These are phyloP conservation scores for Propithecus deckenii DNA, from an alignment of 2,797 vertebrate species.

Conservation along the genomic window DNA sequence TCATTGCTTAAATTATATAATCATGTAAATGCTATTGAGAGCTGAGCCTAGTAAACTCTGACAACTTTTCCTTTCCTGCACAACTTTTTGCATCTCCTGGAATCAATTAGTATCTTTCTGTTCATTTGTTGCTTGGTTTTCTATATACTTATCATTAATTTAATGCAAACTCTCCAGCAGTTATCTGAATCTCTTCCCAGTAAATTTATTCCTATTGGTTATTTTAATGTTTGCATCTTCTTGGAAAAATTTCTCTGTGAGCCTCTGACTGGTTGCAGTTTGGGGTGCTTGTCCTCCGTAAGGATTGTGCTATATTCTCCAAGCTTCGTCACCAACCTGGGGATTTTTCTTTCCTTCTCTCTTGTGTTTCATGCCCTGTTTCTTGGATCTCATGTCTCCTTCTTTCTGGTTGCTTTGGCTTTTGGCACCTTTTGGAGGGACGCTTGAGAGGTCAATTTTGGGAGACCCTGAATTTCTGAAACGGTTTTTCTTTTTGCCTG, in stretches of 20 bases:
- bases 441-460: background rate
- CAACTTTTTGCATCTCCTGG: background rate
- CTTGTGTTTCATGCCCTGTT: background rate
- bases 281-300: background rate
- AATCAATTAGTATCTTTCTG: background rate
- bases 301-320: background rate
- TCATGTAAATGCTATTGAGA: background rate
- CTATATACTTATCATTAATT: background rate
- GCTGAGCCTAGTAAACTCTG: background rate
- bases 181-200: background rate
- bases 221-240: background rate
- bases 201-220: background rate
- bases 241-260: background rate
- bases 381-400: background rate
- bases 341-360: background rate
- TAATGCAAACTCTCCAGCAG: background rate
- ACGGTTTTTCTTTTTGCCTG: background rate
- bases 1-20: background rate
- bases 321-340: background rate
- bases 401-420: background rate
- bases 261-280: background rate
- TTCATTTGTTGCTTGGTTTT: background rate
- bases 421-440: background rate
- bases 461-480: background rate
- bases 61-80: background rate